Conservation (phyloP, 2,797 vertebrate species). For the Falco cherrug region DNA sequence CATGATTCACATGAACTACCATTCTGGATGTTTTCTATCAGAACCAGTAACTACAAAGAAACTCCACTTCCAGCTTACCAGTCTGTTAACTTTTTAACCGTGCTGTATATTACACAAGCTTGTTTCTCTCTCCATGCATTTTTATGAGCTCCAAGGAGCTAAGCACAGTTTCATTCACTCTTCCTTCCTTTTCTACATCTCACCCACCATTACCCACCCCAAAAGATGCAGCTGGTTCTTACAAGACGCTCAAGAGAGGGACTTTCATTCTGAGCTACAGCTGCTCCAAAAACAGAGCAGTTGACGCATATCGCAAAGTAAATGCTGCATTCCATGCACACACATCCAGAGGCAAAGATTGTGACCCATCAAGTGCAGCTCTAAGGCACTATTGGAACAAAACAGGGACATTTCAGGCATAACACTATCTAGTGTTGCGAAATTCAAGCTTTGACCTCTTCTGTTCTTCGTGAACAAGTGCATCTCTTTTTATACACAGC, state of each 20-base stretch:
- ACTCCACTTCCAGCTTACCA: background rate
- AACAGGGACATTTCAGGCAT: background rate
- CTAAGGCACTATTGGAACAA: background rate
- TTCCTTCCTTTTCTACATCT: background rate
- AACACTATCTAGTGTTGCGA: background rate
- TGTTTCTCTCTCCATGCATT: background rate
- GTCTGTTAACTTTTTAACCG: background rate
- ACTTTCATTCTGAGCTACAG: background rate
- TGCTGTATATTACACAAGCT: background rate
- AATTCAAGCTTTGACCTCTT: background rate
- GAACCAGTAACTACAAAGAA: background rate
- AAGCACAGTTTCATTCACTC: background rate
- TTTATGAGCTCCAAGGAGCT: background rate
- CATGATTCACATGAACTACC: background rate
- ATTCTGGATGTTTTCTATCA: background rate
- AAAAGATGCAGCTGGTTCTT: background rate
- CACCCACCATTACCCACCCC: background rate
- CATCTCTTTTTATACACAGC: background rate
- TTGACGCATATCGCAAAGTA: rapidly evolving
- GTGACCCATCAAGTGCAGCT: background rate
- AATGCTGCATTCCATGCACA: background rate
- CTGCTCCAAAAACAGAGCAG: background rate
- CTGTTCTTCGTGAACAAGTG: background rate
- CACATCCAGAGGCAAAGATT: background rate
- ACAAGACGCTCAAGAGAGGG: background rate